Evolutionary conservation across 2,888 invertebrate genomes (phyloP), one percentile per base, ranked within the genome.

Genomic region (Caenorhabditis wallacei): DNA sequence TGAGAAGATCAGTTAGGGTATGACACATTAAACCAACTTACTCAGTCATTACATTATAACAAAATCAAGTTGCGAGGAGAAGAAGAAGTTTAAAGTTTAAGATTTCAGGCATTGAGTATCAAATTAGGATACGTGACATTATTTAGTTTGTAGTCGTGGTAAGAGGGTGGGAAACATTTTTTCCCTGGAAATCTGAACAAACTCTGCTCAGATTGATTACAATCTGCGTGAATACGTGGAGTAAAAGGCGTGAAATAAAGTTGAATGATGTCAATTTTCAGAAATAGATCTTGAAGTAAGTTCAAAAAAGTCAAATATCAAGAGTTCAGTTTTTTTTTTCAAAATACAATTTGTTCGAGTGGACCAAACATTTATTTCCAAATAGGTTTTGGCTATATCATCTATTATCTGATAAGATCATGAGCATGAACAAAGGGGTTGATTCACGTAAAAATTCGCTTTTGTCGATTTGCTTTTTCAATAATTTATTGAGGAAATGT

Each of bases 81-180:
- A 26, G 30, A 30, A 30, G 3, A 51, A 56, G 66, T 51, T 51
- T 48, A 75, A 75, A 75, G 75, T 68, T 75, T 57, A 75, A 37
- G 51, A 22, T 22, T 22, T n/a, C n/a, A 10, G 37, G 20, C 7
- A 59, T 53, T 46, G 61, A 76, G 76, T 54, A 69, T 66, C 69
- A 51, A 76, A 69, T 78, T 78, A 69, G 69, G 59, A 69, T 78
- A 78, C 78, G 78, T 78, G 78, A 69, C 63, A 78, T 53, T 78
- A 46, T 46, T 24, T 53, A 56, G 46, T 30, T 53, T 51, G 48
- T 7, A 24, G 24, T n/a, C 18, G 24, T 51, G 4, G 51, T 37
- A 8, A 22, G 22, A 3, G 30, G 53, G 35, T 72, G 75, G 75
- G 59, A 59, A 76, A 51, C 30, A 66, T 30, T 37, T 66, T 40